These are phyloP conservation scores for Tipula confusa DNA, from an alignment of 2,888 invertebrate species.

Conservation along the genomic window DNA sequence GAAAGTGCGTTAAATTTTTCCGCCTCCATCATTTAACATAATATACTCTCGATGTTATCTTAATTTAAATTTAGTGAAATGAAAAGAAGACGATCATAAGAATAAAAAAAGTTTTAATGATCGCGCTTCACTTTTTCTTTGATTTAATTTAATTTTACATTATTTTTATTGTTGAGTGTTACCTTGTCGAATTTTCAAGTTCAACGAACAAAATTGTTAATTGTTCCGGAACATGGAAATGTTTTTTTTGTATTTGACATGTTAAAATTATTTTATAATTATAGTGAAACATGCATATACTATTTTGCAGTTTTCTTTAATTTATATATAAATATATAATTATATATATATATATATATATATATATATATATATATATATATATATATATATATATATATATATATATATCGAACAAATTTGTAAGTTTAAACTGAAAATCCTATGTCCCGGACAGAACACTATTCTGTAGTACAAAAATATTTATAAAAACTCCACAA, in stretches of 20 bases:
- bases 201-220: conserved; percentile 9
- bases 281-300: too few species aligned
- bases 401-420: too few species aligned
- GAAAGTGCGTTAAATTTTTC: conserved; percentile 5
- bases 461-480: too few species aligned
- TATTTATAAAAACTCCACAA: too few species aligned
- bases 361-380: too few species aligned
- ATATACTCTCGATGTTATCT: background rate
- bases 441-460: too few species aligned
- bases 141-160: background rate
- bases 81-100: background rate
- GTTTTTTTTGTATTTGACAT: background rate
- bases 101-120: background rate
- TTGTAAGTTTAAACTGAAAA: too few species aligned
- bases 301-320: too few species aligned
- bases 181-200: conserved; percentile 3
- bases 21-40: background rate
- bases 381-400: too few species aligned
- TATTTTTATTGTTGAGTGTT: background rate
- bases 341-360: too few species aligned
- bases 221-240: background rate
- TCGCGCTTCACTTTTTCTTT: background rate
- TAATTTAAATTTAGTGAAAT: background rate
- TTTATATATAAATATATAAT: too few species aligned
- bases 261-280: background rate